Evolutionary conservation across 2,888 invertebrate species (phyloP).

Genomic region (Maniola hyperantus): DNA sequence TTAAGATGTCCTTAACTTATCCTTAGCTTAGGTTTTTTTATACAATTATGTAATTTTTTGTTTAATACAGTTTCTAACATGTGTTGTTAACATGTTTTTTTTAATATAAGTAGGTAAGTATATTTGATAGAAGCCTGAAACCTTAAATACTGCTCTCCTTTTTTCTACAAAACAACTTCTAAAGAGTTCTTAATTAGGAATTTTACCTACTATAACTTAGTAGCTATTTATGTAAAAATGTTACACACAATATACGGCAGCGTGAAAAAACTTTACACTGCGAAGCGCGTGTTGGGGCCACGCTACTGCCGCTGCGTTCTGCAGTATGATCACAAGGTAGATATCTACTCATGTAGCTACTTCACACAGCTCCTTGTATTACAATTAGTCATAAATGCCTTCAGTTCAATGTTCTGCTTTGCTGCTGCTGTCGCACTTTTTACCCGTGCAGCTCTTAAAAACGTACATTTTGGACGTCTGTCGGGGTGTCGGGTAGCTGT

Average conservation of each 20-base stretch:
- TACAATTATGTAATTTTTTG: no score
- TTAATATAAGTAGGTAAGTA: not conserved
- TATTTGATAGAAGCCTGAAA: not conserved
- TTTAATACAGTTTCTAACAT: not conserved
- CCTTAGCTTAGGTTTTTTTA: no score
- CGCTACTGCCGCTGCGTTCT: not conserved
- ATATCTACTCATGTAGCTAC: no score
- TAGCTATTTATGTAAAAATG: not conserved
- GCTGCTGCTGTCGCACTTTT: not conserved
- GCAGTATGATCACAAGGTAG: not conserved
- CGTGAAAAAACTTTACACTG: not conserved
- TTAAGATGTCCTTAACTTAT: no score
- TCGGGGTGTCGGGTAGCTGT: constrained; percentile 83
- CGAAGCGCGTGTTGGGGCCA: not conserved
- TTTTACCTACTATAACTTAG: not conserved
- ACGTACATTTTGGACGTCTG: constrained; percentile 85
- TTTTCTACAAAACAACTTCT: constrained; percentile 14
- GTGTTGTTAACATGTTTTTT: not conserved
- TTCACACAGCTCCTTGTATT: not conserved
- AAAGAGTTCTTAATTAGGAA: constrained; percentile 19
- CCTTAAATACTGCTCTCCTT: not conserved
- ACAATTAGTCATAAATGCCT: not conserved
- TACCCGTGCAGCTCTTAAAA: constrained; percentile 62
- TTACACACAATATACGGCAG: not conserved
- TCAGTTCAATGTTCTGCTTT: not conserved